phyloP scores from a whole-genome alignment of 2,888 invertebrate species.

The Labia minor region DNA sequence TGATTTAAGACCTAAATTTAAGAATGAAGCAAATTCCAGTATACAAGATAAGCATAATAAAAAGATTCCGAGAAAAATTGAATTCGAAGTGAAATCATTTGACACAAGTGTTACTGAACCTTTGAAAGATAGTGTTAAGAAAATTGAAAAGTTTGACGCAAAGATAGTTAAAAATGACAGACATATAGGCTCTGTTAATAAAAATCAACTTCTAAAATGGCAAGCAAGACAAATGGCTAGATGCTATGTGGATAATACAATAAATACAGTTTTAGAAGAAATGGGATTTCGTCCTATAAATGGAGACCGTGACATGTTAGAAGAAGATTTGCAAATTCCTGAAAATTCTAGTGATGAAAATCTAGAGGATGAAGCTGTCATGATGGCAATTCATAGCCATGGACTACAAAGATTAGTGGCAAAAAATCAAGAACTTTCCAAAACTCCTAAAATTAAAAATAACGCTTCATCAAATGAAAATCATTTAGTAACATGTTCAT shows the following conservation, averaged over 20 bases:
- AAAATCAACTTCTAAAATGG: constrained; percentile 44
- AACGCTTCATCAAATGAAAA: neutral
- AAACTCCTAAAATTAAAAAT: neutral
- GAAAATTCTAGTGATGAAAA: constrained; percentile 37
- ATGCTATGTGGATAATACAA: constrained; percentile 57
- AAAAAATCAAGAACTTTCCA: neutral
- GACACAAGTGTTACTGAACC: neutral
- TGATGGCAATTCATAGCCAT: constrained; percentile 63
- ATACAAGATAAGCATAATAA: neutral
- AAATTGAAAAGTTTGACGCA: neutral
- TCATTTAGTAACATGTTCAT: neutral
- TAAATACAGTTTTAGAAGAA: constrained; percentile 54
- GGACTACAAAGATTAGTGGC: constrained; percentile 44
- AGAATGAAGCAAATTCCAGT: neutral
- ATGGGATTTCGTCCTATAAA: constrained; percentile 44
- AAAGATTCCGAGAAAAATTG: neutral
- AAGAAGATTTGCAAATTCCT: constrained; percentile 32
- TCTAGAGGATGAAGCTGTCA: constrained; percentile 58
- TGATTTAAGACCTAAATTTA: neutral
- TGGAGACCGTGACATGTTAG: constrained; percentile 25
- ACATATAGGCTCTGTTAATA: constrained; percentile 28
- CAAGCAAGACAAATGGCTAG: constrained; percentile 55
- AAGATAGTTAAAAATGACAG: neutral
- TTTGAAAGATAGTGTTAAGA: neutral
- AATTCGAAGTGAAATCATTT: constrained; percentile 4